Percentiles rank a stretch among this genome's conserved stretches.
Conservation (phyloP, 2,797 vertebrate genomes). For the Ispidina lecontei region DNA sequence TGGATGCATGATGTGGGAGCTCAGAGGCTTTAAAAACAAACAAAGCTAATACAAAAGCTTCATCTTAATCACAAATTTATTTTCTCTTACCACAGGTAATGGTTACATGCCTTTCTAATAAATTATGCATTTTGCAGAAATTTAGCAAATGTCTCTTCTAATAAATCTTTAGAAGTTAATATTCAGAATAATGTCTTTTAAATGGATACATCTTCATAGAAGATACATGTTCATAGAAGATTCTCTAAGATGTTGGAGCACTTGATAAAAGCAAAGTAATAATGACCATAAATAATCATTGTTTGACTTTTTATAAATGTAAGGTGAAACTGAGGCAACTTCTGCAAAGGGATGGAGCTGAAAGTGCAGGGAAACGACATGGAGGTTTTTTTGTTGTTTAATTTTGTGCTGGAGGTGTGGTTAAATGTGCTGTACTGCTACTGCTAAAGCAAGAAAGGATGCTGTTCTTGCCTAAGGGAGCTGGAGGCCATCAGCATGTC, state of each 20-base stretch:
- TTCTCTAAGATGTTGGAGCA: background rate
- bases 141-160: background rate
- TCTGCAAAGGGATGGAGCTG: background rate
- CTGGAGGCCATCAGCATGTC: background rate
- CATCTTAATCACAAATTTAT: background rate
- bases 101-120: background rate
- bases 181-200: background rate
- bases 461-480: background rate
- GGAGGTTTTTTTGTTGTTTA: too few species aligned
- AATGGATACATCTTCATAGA: background rate
- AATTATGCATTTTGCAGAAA: background rate
- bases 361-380: background rate
- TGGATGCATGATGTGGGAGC: background rate
- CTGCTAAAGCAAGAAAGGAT: background rate
- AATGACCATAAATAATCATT: background rate
- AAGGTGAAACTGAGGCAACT: background rate
- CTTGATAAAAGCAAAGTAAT: background rate
- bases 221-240: background rate
- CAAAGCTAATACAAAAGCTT: background rate
- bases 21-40: accelerated
- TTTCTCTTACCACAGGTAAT: background rate
- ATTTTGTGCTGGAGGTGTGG: background rate
- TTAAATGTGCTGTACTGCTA: background rate
- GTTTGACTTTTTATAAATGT: background rate
- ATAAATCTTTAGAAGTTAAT: background rate